A percentile compares a stretch with the other conserved stretches of the same genome.
These are phyloP conservation scores for Urophycis tenuis DNA, from an alignment of 2,797 vertebrate genomes.

Conservation along the genomic window DNA sequence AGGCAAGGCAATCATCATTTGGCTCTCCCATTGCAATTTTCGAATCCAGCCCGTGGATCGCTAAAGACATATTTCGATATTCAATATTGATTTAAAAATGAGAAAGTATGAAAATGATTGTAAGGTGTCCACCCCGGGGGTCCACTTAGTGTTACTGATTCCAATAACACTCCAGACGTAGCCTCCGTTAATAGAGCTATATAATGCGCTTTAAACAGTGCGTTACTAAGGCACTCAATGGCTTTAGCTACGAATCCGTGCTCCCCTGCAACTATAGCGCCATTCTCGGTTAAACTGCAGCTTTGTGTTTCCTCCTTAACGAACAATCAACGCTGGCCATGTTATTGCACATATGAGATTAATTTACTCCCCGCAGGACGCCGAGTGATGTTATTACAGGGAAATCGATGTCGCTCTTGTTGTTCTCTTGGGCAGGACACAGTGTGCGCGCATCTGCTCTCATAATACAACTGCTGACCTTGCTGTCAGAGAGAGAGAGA, in stretches of 20 bases:
- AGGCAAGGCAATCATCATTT: conserved; percentile 37
- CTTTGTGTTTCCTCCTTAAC: conserved; percentile 48
- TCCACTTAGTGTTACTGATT: conserved; percentile 54
- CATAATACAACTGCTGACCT: conserved; percentile 74
- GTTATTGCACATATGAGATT: conserved; percentile 69
- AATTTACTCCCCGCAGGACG: conserved; percentile 61
- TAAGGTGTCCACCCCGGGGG: conserved; percentile 46
- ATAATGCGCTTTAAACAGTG: conserved; percentile 35
- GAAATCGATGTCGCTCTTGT: conserved; percentile 71
- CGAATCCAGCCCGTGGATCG: conserved; percentile 26
- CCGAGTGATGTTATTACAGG: conserved; percentile 67
- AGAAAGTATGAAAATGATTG: conserved; percentile 52
- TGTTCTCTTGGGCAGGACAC: conserved; percentile 60
- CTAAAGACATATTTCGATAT: conserved; percentile 54
- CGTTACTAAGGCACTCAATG: conserved; percentile 28
- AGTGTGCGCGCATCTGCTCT: conserved; percentile 66
- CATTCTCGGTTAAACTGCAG: conserved; percentile 30
- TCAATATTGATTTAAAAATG: conserved; percentile 51
- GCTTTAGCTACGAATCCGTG: conserved; percentile 29
- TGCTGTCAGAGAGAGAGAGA: conserved; percentile 61
- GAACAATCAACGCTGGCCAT: conserved; percentile 62
- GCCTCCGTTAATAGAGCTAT: conserved; percentile 50
- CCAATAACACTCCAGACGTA: conserved; percentile 59
- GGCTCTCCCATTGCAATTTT: conserved; percentile 20
- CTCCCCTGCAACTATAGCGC: conserved; percentile 16